Conservation (phyloP, 2,797 vertebrate genomes). For the Heterohyrax brucei region DNA sequence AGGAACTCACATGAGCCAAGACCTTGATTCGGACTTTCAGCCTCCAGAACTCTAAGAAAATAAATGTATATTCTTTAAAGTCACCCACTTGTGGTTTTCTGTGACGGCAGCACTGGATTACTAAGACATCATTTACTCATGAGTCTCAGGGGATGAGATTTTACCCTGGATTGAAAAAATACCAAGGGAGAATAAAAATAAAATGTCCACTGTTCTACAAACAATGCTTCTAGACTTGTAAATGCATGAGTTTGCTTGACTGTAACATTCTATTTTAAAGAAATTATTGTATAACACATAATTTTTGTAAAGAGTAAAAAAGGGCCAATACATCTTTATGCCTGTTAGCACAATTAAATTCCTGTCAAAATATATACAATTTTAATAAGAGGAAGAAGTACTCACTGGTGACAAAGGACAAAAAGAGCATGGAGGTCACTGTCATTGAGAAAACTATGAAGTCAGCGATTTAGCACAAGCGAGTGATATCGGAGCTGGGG, state of each 20-base stretch:
- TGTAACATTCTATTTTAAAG: slow-evolving; percentile 13
- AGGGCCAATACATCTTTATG: background rate
- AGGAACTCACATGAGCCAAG: no score
- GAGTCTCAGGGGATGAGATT: background rate
- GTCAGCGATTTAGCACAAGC: background rate
- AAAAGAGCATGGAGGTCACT: background rate
- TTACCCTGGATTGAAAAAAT: background rate
- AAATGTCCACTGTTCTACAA: background rate
- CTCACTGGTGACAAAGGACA: background rate
- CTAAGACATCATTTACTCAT: background rate
- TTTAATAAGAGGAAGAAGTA: slow-evolving; percentile 23
- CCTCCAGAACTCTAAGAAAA: no score
- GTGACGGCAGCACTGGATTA: no score
- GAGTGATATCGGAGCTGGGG: background rate
- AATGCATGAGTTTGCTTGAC: background rate
- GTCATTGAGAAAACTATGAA: slow-evolving; percentile 45
- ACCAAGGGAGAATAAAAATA: slow-evolving; percentile 14
- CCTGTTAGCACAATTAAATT: slow-evolving; percentile 26
- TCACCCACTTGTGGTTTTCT: no score
- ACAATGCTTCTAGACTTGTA: background rate
- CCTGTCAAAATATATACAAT: slow-evolving; percentile 31
- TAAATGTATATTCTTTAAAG: no score
- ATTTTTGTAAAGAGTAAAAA: slow-evolving; percentile 63
- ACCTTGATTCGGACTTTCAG: no score
- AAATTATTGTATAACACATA: slow-evolving; percentile 45